A percentile compares a stretch with the other conserved stretches of the same genome.
Conservation (phyloP, 1,140 invertebrate species). For the Dolichoris vasculosae region DNA sequence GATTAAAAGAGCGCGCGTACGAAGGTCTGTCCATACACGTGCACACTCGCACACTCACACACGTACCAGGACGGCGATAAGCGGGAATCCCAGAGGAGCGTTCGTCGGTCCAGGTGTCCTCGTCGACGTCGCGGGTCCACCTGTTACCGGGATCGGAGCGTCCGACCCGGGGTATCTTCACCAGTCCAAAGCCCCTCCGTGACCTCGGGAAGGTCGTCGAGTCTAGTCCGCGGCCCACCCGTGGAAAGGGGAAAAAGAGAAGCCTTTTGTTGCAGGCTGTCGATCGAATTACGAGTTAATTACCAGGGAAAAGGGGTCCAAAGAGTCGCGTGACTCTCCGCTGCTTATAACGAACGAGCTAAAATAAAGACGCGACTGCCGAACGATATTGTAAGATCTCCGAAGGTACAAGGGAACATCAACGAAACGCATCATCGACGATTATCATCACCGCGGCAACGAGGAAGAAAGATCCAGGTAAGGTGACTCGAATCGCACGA, state of each 20-base stretch:
- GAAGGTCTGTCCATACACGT: no score
- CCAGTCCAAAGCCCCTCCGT: slow-evolving; percentile 27
- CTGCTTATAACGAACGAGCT: no score
- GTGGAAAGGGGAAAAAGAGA: not conserved
- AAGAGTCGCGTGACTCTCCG: no score
- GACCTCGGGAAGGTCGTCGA: slow-evolving; percentile 1
- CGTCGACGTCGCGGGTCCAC: not conserved
- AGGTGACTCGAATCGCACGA: no score
- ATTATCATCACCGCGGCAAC: no score
- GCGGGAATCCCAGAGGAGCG: not conserved
- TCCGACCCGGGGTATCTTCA: slow-evolving; percentile 38
- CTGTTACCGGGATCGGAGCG: slow-evolving; percentile 10
- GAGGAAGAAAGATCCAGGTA: no score
- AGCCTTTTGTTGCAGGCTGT: slow-evolving; percentile 19
- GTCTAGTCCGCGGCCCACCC: not conserved
- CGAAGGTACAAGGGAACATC: no score
- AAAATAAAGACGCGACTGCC: no score
- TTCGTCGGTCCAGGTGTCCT: not conserved
- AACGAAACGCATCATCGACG: no score
- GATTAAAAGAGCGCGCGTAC: not conserved
- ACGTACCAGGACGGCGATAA: slow-evolving; percentile 22
- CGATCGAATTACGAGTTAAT: not conserved
- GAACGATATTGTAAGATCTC: no score
- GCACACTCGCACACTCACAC: no score
- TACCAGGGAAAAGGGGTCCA: no score